phyloP scores from a whole-genome alignment of 92 coral and sea anemone species.

The Parazoanthus atlanticus region DNA sequence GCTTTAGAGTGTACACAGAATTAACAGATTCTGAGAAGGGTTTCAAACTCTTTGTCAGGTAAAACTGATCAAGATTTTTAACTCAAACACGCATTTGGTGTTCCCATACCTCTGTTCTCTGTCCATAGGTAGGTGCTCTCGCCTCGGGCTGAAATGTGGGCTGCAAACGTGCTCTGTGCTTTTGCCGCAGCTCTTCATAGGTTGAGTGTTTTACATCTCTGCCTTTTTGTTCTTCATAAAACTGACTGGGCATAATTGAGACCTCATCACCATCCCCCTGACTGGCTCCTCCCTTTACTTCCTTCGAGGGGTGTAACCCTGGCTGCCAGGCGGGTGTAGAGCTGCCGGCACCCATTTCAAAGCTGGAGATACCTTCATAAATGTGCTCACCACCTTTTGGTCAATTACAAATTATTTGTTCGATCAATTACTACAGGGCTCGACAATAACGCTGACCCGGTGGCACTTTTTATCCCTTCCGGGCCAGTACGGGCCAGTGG shows the following conservation, averaged over 20 bases:
- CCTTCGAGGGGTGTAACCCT: neutral
- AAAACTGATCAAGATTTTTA: too few relatives aligned
- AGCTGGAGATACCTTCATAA: neutral
- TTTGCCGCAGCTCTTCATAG: constrained; percentile 86
- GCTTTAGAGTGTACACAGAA: too few relatives aligned
- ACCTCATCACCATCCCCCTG: neutral
- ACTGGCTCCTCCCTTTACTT: neutral
- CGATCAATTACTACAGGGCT: too few relatives aligned
- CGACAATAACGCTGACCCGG: too few relatives aligned
- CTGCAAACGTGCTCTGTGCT: constrained; percentile 70
- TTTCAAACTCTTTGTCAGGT: too few relatives aligned
- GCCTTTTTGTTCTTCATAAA: constrained; percentile 55
- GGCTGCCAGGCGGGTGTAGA: neutral
- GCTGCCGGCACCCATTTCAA: neutral
- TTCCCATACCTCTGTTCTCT: constrained; percentile 33
- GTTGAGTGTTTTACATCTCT: constrained; percentile 59
- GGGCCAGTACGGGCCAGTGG: too few relatives aligned
- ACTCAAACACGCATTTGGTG: neutral
- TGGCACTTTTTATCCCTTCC: too few relatives aligned
- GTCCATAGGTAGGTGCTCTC: neutral
- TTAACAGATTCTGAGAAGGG: too few relatives aligned
- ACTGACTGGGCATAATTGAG: constrained; percentile 46
- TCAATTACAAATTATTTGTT: neutral
- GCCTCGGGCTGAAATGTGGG: constrained; percentile 3
- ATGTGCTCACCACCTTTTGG: constrained; percentile 17